These are phyloP conservation scores for Tetragonisca angustula DNA, from an alignment of 2,888 invertebrate genomes.

Conservation along the genomic window DNA sequence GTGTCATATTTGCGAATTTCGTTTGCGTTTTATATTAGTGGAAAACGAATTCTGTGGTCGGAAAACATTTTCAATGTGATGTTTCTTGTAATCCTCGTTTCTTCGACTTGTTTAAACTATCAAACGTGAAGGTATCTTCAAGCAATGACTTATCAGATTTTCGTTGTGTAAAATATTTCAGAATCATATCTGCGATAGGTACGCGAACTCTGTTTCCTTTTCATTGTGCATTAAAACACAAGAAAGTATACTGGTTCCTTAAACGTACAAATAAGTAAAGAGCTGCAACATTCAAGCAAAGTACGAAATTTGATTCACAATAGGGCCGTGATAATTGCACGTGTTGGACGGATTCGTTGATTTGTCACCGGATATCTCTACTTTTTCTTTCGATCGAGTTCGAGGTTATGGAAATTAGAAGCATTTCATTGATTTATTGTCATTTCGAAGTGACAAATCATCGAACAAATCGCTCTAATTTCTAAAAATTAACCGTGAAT, in stretches of 20 bases:
- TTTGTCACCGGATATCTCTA: background rate
- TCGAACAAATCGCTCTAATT: background rate
- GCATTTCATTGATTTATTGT: background rate
- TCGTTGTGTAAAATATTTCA: constrained; percentile 2
- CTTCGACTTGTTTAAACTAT: too few species aligned
- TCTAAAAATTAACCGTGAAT: background rate
- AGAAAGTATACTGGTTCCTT: background rate
- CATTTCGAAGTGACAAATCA: background rate
- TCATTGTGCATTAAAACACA: background rate
- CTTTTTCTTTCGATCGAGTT: background rate
- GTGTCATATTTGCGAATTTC: constrained; percentile 16
- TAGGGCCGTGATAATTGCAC: constrained; percentile 13
- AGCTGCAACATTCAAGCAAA: background rate
- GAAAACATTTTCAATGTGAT: background rate
- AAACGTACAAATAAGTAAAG: background rate
- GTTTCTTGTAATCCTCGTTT: constrained; percentile 1
- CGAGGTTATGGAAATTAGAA: background rate
- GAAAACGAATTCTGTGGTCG: background rate
- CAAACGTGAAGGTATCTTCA: background rate
- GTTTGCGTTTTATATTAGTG: background rate
- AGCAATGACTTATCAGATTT: background rate
- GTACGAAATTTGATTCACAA: background rate
- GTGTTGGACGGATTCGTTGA: background rate
- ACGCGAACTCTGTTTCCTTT: background rate
- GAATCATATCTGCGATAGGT: background rate